Evolutionary conservation across 2,113 vertebrate species (phyloP).

Genomic region (Pipra filicauda): DNA sequence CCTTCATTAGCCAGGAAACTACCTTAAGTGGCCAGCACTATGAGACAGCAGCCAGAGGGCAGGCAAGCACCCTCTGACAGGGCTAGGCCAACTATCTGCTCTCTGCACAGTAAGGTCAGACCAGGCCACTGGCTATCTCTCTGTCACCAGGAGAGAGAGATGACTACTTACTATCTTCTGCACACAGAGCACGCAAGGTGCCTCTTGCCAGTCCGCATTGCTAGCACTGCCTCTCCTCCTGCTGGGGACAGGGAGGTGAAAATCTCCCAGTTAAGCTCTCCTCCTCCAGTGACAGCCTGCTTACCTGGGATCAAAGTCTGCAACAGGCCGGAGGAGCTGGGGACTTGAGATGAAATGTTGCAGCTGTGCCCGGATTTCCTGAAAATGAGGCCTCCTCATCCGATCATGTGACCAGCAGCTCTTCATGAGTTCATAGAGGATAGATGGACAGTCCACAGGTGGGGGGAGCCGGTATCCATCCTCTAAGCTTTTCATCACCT

Average conservation of each 20-base stretch:
- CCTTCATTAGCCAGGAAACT: background rate
- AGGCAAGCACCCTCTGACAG: background rate
- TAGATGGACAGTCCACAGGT: slow-evolving; percentile 77
- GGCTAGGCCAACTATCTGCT: background rate
- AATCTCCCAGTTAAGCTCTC: background rate
- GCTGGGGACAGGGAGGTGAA: background rate
- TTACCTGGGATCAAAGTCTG: slow-evolving; percentile 80
- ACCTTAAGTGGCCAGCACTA: background rate
- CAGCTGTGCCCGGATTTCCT: slow-evolving; percentile 74
- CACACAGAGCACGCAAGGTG: background rate
- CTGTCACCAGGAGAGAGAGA: background rate
- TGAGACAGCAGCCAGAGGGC: background rate
- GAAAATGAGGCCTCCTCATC: slow-evolving; percentile 70
- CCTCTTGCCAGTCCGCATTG: background rate
- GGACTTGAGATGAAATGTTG: slow-evolving; percentile 76
- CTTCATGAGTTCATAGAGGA: slow-evolving; percentile 81
- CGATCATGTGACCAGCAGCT: slow-evolving; percentile 76
- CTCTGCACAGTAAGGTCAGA: background rate
- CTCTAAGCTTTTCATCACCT: slow-evolving; percentile 82
- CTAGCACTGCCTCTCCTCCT: background rate
- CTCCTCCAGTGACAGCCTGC: background rate
- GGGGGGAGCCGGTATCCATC: slow-evolving; percentile 78
- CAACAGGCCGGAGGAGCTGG: slow-evolving; percentile 72
- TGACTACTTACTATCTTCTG: background rate
- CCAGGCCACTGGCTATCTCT: background rate